Conservation (phyloP, 2,797 vertebrate species). For the Chelonia mydas region DNA sequence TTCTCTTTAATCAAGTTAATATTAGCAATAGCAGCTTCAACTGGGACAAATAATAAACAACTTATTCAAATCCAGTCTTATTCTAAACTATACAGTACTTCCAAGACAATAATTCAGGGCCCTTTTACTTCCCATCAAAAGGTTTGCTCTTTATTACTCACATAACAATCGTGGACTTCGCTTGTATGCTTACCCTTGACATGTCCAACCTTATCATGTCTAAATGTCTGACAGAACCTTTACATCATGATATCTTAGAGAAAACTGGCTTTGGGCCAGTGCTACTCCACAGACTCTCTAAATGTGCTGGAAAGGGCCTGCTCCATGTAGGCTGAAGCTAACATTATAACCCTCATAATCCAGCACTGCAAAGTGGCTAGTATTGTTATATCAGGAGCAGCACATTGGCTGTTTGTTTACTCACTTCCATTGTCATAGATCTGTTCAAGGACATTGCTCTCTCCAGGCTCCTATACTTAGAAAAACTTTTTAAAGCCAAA, state of each 20-base stretch:
- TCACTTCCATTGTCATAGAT: not conserved
- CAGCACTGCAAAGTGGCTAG: not conserved
- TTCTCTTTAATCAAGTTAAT: not conserved
- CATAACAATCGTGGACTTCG: not conserved
- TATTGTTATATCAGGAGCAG: not conserved
- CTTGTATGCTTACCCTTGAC: not conserved
- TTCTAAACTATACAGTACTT: not conserved
- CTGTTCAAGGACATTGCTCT: not conserved
- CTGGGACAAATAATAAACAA: not conserved
- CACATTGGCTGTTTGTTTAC: not conserved
- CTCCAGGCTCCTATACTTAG: not conserved
- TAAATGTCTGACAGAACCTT: not conserved
- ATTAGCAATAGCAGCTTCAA: not conserved
- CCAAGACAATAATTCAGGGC: not conserved
- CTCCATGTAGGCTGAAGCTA: not conserved
- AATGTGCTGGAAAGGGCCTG: not conserved
- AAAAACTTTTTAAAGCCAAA: slow-evolving; percentile 7
- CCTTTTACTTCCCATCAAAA: not conserved
- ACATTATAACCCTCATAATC: not conserved
- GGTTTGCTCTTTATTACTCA: not conserved
- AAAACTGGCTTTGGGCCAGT: not conserved
- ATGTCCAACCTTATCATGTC: not conserved
- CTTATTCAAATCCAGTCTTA: not conserved
- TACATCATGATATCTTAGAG: not conserved
- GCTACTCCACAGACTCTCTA: not conserved